These are phyloP conservation scores for Martes martes DNA, from an alignment of 2,113 vertebrate species.

Conservation along the genomic window DNA sequence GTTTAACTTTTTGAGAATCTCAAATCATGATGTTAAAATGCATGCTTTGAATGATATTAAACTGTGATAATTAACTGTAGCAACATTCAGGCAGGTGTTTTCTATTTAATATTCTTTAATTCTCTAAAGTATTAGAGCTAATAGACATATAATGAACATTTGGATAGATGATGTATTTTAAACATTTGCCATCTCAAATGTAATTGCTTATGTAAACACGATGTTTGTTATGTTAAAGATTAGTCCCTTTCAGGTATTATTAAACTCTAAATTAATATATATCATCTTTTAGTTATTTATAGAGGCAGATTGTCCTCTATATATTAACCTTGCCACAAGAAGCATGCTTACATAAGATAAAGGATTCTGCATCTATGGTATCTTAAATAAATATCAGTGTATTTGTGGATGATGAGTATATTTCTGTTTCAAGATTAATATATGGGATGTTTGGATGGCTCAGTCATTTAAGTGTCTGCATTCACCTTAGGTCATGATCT, in stretches of 20 bases:
- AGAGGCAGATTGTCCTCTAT: background rate
- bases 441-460: background rate
- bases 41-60: constrained; percentile 1
- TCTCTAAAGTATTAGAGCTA: background rate
- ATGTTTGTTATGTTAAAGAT: background rate
- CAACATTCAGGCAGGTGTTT: background rate
- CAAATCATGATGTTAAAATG: background rate
- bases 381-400: background rate
- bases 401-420: background rate
- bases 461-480: background rate
- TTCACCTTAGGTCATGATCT: background rate
- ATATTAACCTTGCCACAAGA: background rate
- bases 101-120: background rate
- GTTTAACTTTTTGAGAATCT: background rate
- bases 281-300: background rate
- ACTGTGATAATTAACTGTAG: background rate
- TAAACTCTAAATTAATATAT: background rate
- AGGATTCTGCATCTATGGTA: background rate
- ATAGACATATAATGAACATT: constrained; percentile 25
- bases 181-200: constrained; percentile 11
- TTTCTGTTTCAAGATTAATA: background rate
- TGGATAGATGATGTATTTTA: background rate
- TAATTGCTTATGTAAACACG: constrained; percentile 18
- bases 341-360: background rate
- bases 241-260: background rate